Evolutionary conservation across 64 coral and sea anemone genomes (phyloP).

Genomic region (Montipora sp.): DNA sequence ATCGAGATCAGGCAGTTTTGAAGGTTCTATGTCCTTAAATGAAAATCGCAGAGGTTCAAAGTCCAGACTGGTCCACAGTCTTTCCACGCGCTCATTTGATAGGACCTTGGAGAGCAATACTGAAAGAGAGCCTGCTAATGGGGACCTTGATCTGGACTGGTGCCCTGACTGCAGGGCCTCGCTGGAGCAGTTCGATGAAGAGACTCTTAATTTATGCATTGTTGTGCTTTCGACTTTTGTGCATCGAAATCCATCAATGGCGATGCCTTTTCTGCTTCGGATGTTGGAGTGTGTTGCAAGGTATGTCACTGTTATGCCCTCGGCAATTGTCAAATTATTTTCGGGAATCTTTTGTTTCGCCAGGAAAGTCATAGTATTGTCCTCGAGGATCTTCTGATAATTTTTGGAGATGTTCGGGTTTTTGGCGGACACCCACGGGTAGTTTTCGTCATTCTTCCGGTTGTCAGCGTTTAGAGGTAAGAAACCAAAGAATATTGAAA

Average conservation of each 20-base stretch:
- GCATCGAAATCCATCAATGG: conserved; percentile 91
- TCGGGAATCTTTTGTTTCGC: no score
- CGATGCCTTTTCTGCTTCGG: conserved; percentile 84
- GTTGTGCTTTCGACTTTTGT: conserved; percentile 95
- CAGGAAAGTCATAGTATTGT: no score
- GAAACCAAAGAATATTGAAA: no score
- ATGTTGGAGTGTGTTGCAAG: conserved; percentile 95
- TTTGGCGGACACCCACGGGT: no score
- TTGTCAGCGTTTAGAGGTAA: no score
- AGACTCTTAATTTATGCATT: conserved; percentile 94
- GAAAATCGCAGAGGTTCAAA: conserved; percentile 50
- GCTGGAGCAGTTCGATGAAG: conserved; percentile 97
- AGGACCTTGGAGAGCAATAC: conserved; percentile 59
- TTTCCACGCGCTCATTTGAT: conserved; percentile 81
- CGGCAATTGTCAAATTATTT: background rate
- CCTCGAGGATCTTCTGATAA: no score
- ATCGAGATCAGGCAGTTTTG: conserved; percentile 47
- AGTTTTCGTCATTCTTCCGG: no score
- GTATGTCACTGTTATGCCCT: conserved; percentile 4
- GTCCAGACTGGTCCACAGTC: conserved; percentile 61
- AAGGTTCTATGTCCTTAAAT: conserved; percentile 25
- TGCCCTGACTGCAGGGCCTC: conserved; percentile 88
- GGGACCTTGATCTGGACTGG: conserved; percentile 79
- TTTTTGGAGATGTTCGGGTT: no score
- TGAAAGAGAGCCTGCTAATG: conserved; percentile 45